Evolutionary conservation across 2,888 invertebrate genomes (phyloP), one percentile per base, ranked within the genome.

Genomic region (Masnerella sp.): DNA sequence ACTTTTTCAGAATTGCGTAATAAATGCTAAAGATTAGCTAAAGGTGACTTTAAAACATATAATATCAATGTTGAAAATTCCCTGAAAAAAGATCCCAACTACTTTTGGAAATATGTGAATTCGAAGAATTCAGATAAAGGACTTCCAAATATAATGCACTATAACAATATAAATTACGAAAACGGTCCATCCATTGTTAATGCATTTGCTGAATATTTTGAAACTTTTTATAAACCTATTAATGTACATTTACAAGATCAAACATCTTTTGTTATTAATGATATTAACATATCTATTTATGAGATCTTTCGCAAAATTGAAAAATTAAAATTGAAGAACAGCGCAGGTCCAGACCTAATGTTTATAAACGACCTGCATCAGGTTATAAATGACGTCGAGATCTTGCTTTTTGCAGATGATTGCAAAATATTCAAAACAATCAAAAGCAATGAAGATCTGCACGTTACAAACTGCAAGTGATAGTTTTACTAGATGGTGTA

Each of bases 381-480:
- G 32, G 42, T 11, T 56, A 54, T 17, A 25, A 30, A 18, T 14
- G n/a, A 25, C 15, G 52, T 25, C 2, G 22, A 36, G 5, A 38
- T 36, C 11, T 8, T 38, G 12, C 25, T 52, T n/a, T 52, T 52
- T 15, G 52, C 38, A 3, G 52, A 52, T n/a, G 52, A 52, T 25
- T 38, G 12, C 2, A 52, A 52, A 38, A 38, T 52, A 1, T 52
- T 14, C 9, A 52, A 22, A 38, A 1, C 15, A 5, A 25, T 52
- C 5, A 7, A 2, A n/a, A 7, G 2, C n/a, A 34, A 18, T 22
- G 18, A 38, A 15, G 1, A 15, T 1, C 1, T 11, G 1, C 1
- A 12, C 8, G 4, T 52, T 8, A 36, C 36, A n/a, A 25, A 15
- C 7, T 1, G 11, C 2, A 14, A 38, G n/a, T 2, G 38, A 52